Conservation (phyloP, 2,888 invertebrate species). For the Cerceris ruficornis region DNA sequence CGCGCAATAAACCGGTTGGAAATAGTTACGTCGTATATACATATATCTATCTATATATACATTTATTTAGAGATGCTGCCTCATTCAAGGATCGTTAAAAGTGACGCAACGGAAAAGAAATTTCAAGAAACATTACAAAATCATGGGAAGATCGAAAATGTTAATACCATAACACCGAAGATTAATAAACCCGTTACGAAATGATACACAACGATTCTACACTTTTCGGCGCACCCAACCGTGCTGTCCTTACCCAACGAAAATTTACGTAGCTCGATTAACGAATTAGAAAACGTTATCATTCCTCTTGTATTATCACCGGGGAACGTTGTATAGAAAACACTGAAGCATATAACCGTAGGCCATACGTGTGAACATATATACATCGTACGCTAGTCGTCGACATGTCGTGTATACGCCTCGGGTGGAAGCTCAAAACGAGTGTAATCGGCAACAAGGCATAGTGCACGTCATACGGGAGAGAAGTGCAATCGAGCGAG, state of each 20-base stretch:
- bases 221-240: too few species aligned
- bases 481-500: constrained; percentile 51
- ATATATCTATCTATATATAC: constrained; percentile 5
- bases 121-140: constrained; percentile 52
- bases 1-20: constrained; percentile 56
- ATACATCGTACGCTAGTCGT: not conserved
- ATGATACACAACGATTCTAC: too few species aligned
- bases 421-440: constrained; percentile 21
- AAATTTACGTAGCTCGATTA: too few species aligned
- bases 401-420: not conserved
- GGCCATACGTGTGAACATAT: too few species aligned
- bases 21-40: constrained; percentile 23
- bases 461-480: constrained; percentile 34
- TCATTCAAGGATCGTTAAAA: constrained; percentile 34
- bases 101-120: constrained; percentile 59
- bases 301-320: not conserved
- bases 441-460: constrained; percentile 25
- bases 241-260: too few species aligned
- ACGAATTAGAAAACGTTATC: not conserved
- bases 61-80: constrained; percentile 41
- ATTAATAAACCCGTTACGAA: not conserved
- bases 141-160: constrained; percentile 10
- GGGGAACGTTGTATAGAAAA: not conserved
- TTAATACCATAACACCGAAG: not conserved
- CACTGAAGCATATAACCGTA: not conserved